Percentiles rank a stretch among this genome's conserved stretches.
These are phyloP conservation scores for Scylla paramamosain DNA, from an alignment of 1,140 invertebrate genomes.

Conservation along the genomic window DNA sequence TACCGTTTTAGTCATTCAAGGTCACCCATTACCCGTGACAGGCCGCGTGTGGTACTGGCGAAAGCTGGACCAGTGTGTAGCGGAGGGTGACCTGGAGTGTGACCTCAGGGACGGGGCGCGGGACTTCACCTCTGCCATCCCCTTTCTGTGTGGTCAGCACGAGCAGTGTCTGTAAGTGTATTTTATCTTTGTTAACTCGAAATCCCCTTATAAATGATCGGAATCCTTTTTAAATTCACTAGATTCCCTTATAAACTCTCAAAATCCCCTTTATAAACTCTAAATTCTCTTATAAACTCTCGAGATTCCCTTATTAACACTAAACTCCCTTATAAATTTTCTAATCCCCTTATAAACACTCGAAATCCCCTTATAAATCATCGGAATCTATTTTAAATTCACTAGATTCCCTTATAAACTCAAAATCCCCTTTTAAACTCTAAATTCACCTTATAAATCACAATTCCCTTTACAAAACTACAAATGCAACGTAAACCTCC, in stretches of 20 bases:
- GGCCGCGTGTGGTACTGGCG: constrained; percentile 79
- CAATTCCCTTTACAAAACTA: too few species aligned
- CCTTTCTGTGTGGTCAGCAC: constrained; percentile 93
- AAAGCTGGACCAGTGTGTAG: constrained; percentile 92
- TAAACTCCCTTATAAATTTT: too few species aligned
- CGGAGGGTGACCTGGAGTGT: constrained; percentile 90
- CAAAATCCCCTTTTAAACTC: too few species aligned
- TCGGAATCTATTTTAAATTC: neutral
- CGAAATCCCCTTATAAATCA: neutral
- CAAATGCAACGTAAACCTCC: too few species aligned
- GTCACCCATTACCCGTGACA: too few species aligned
- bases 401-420: too few species aligned
- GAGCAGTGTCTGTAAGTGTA: constrained; percentile 89
- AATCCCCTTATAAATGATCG: neutral
- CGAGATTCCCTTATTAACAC: too few species aligned
- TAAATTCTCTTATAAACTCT: neutral
- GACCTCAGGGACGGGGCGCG: constrained; percentile 86
- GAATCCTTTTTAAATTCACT: neutral
- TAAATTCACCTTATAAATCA: too few species aligned
- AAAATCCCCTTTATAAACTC: neutral
- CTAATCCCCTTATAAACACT: too few species aligned
- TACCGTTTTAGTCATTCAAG: too few species aligned
- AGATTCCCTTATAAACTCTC: neutral
- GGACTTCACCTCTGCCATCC: constrained; percentile 65
- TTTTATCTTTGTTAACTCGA: neutral